Evolutionary conservation across 2,113 vertebrate species (phyloP).

Genomic region (Octodon degus): DNA sequence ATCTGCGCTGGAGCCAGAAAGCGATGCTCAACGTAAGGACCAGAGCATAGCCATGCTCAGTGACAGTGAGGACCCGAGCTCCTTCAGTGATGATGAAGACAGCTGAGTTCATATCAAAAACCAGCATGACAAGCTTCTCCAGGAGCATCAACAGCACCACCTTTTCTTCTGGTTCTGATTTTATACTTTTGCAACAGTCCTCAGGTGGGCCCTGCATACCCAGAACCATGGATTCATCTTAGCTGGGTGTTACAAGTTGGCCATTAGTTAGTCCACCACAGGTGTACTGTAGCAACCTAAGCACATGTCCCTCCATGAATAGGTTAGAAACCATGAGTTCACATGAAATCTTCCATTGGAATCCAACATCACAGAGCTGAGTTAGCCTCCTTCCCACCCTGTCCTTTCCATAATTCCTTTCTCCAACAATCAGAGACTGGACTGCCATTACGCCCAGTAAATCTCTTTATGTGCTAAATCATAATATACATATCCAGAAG

Average conservation of each 20-base stretch:
- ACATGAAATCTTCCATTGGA: background rate
- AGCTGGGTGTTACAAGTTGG: background rate
- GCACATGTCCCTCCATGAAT: background rate
- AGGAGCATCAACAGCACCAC: background rate
- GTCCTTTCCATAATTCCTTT: background rate
- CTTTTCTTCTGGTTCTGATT: background rate
- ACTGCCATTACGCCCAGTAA: background rate
- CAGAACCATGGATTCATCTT: background rate
- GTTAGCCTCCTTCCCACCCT: background rate
- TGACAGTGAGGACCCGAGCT: background rate
- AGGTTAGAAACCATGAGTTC: background rate
- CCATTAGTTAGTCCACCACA: background rate
- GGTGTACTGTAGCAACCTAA: background rate
- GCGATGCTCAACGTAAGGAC: background rate
- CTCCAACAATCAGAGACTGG: background rate
- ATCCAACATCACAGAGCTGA: background rate
- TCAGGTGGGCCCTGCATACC: background rate
- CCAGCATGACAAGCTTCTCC: background rate
- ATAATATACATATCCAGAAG: background rate
- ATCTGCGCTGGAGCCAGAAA: background rate
- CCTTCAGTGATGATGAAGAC: background rate
- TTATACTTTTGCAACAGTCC: background rate
- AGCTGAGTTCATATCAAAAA: background rate
- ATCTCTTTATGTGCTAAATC: background rate
- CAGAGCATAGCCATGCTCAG: background rate